Percentiles rank a stretch among this genome's conserved stretches.
Conservation (phyloP, 2,113 vertebrate species). For the Thermophis baileyi region DNA sequence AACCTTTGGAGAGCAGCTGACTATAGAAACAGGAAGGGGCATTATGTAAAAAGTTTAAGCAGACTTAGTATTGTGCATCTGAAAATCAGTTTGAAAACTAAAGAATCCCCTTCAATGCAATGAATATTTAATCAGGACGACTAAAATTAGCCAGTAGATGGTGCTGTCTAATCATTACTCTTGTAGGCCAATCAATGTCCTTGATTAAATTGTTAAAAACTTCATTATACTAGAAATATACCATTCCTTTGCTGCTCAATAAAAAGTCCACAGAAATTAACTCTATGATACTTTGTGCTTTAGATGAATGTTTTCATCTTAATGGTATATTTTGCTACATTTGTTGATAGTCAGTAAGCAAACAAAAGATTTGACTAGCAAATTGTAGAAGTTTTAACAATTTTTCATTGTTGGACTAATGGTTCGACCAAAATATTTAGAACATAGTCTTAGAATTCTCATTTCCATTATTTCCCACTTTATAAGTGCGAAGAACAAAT, state of each 20-base stretch:
- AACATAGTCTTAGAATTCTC: not conserved
- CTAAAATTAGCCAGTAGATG: constrained; percentile 62
- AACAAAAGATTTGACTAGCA: not conserved
- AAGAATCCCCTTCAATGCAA: accelerated
- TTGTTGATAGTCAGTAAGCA: not conserved
- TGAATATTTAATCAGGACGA: accelerated
- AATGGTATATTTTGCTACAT: not conserved
- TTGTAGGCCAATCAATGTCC: accelerated
- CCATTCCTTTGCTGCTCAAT: constrained; percentile 16
- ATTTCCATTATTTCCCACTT: not conserved
- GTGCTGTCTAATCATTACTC: constrained; percentile 41
- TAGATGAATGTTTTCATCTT: not conserved
- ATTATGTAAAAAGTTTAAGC: not conserved
- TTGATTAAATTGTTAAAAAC: not conserved
- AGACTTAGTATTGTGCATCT: not conserved
- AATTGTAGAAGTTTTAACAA: not conserved
- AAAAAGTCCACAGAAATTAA: constrained; percentile 12
- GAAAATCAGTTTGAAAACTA: not conserved
- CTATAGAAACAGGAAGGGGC: not conserved
- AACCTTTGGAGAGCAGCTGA: not conserved
- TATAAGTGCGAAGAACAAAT: not conserved
- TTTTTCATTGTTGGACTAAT: not conserved
- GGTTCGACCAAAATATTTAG: not conserved
- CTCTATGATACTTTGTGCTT: not conserved
- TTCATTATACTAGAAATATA: not conserved